Evolutionary conservation across 2,797 vertebrate species (phyloP).

Genomic region (Arnoldichthys spilopterus): DNA sequence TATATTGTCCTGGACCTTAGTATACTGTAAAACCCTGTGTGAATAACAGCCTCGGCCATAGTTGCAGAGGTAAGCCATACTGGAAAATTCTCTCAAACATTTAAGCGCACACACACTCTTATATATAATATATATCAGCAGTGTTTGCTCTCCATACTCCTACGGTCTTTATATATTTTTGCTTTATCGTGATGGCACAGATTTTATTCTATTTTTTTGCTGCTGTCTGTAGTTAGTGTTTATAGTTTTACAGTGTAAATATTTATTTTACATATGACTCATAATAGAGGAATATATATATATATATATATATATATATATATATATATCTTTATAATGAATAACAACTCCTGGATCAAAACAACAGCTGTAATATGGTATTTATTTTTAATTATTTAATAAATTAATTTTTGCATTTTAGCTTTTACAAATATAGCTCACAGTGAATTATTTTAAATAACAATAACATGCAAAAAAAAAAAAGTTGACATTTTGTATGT

Average conservation of each 20-base stretch:
- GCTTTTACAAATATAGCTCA: no score
- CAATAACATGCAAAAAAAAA: no score
- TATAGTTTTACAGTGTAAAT: neutral
- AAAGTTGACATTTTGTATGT: no score
- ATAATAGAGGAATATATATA: no score
- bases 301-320: no score
- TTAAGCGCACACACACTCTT: constrained; percentile 23
- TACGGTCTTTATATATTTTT: constrained; percentile 29
- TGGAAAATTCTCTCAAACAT: constrained; percentile 44
- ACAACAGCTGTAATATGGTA: no score
- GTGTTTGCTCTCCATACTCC: constrained; percentile 21
- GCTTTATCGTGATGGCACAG: neutral
- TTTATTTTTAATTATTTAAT: no score
- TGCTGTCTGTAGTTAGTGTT: neutral
- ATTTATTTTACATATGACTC: no score
- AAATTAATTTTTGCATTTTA: no score
- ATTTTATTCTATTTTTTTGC: neutral
- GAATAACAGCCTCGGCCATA: constrained; percentile 47
- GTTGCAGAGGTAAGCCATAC: constrained; percentile 46
- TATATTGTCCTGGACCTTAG: constrained; percentile 45
- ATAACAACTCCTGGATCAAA: no score
- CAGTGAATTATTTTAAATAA: no score
- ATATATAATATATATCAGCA: constrained; percentile 21
- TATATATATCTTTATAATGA: no score
- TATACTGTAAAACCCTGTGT: constrained; percentile 45